Conservation (phyloP, 2,888 invertebrate species). For the Agrilus mali region DNA sequence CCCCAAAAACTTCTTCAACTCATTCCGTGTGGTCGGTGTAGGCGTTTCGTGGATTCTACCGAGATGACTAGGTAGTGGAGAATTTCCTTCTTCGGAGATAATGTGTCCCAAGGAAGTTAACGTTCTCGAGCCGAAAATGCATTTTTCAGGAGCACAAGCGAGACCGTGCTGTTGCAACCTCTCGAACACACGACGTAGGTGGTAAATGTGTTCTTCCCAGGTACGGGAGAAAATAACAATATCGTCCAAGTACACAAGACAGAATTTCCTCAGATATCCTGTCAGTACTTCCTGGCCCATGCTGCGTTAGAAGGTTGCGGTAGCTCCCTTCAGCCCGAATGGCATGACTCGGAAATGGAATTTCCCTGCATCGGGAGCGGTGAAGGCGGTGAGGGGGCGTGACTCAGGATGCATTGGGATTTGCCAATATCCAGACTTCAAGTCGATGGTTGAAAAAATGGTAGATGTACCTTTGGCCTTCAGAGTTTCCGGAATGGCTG, state of each 20-base stretch:
- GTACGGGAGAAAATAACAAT: slow-evolving; percentile 13
- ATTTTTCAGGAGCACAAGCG: slow-evolving; percentile 8
- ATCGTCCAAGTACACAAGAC: slow-evolving; percentile 20
- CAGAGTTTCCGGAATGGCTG: slow-evolving; percentile 14
- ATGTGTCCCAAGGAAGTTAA: slow-evolving; percentile 10
- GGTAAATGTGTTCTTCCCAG: slow-evolving; percentile 11
- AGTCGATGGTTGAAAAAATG: slow-evolving; percentile 20
- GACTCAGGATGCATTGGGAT: slow-evolving; percentile 15
- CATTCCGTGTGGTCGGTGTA: slow-evolving; percentile 6
- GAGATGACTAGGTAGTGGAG: slow-evolving; percentile 8
- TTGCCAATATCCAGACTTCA: slow-evolving; percentile 23
- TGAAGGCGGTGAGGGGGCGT: slow-evolving; percentile 1
- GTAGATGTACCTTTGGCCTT: slow-evolving; percentile 17
- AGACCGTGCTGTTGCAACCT: slow-evolving; percentile 10
- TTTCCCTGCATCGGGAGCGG: slow-evolving; percentile 16
- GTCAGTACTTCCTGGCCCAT: slow-evolving; percentile 15
- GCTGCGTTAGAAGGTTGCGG: slow-evolving; percentile 18
- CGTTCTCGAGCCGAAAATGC: slow-evolving; percentile 7
- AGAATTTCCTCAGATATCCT: slow-evolving; percentile 12
- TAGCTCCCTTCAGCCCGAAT: slow-evolving; percentile 19
- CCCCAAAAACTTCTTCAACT: slow-evolving; percentile 15
- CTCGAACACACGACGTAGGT: slow-evolving; percentile 12
- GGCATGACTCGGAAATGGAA: slow-evolving; percentile 21
- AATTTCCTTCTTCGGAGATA: slow-evolving; percentile 6
- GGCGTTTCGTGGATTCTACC: slow-evolving; percentile 1